A percentile compares a stretch with the other conserved stretches of the same genome.
phyloP scores from a whole-genome alignment of 1,140 invertebrate genomes.

The Phymastichus coffea region DNA sequence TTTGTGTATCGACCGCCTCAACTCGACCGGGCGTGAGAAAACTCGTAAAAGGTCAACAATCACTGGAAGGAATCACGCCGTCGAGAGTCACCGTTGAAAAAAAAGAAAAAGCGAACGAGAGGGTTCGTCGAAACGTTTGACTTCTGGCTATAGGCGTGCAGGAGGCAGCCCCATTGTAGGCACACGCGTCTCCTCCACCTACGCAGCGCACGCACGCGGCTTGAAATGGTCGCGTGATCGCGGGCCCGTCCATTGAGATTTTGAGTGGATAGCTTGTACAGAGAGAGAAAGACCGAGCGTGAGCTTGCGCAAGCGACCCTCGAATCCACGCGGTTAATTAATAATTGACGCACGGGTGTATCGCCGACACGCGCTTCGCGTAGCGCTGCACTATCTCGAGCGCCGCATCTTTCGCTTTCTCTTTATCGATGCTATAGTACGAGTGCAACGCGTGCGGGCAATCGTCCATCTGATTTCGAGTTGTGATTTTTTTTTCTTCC shows the following conservation, averaged over 20 bases:
- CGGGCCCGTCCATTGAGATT: conserved; percentile 35
- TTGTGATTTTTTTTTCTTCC: background rate
- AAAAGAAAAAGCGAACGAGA: too few relatives aligned
- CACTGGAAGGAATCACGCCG: too few relatives aligned
- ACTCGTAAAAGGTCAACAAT: background rate
- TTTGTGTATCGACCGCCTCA: background rate
- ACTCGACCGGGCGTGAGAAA: conserved; percentile 13
- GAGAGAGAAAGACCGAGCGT: too few relatives aligned
- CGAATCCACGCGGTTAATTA: conserved; percentile 42
- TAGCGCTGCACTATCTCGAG: background rate
- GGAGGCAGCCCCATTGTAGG: background rate
- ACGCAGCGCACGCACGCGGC: background rate
- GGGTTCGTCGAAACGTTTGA: too few relatives aligned
- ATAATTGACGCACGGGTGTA: conserved; percentile 43
- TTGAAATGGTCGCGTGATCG: conserved; percentile 37
- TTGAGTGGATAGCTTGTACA: conserved; percentile 43
- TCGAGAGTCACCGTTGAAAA: too few relatives aligned
- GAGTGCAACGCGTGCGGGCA: background rate
- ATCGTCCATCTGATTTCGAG: background rate
- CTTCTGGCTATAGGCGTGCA: background rate
- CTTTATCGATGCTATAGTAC: too few relatives aligned
- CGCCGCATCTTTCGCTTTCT: background rate
- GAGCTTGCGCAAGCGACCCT: too few relatives aligned
- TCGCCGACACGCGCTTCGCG: conserved; percentile 26
- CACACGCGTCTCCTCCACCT: background rate